Conservation (phyloP, 2,113 vertebrate species). For the Tympanuchus pallidicinctus region DNA sequence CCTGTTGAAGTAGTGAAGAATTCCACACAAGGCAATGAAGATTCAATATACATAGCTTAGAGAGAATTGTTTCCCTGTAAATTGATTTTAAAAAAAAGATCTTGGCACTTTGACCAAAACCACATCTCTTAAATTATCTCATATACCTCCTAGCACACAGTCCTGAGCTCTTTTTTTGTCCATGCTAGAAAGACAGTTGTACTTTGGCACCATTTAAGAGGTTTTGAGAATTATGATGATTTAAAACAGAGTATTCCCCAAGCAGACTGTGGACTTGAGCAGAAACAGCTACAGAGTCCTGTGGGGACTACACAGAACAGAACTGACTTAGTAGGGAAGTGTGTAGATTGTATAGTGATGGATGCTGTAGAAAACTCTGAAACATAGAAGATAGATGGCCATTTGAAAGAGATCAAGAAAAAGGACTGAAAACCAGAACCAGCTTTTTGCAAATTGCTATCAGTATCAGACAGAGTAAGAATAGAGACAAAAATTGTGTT, state of each 20-base stretch:
- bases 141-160: conserved; percentile 19
- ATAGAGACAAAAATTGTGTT: neutral
- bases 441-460: conserved; percentile 30
- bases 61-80: conserved; percentile 63
- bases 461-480: neutral
- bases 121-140: conserved; percentile 63
- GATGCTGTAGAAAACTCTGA: conserved; percentile 35
- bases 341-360: conserved; percentile 53
- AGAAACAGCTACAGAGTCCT: conserved; percentile 58
- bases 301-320: neutral
- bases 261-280: conserved; percentile 35
- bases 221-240: conserved; percentile 47
- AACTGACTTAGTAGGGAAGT: conserved; percentile 65
- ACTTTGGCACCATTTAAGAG: conserved; percentile 67
- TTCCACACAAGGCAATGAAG: conserved; percentile 36
- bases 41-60: conserved; percentile 18
- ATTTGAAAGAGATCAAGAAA: conserved; percentile 56
- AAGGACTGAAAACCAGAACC: conserved; percentile 29
- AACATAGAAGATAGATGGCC: conserved; percentile 46
- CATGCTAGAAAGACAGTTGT: conserved; percentile 21
- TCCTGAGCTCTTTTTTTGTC: conserved; percentile 61
- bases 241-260: conserved; percentile 66
- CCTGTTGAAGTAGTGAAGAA: conserved; percentile 5
- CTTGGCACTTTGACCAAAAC: conserved; percentile 57
- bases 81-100: conserved; percentile 53